A percentile compares a stretch with the other conserved stretches of the same genome.
Conservation (phyloP, 1,140 invertebrate genomes). For the Bombus haemorrhoidalis region DNA sequence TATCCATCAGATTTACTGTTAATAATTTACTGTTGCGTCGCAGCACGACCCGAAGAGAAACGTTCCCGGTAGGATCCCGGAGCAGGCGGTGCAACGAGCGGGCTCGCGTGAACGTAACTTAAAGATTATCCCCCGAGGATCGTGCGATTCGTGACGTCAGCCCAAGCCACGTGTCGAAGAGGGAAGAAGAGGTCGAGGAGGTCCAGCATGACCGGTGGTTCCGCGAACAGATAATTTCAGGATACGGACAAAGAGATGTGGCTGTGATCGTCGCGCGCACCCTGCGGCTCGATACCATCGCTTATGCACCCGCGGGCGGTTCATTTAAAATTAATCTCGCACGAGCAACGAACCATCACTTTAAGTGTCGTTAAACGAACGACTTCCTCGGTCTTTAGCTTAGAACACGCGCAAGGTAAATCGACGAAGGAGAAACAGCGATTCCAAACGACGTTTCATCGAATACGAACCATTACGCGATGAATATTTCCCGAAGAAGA, state of each 20-base stretch:
- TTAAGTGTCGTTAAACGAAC: conserved; percentile 45
- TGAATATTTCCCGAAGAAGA: neutral
- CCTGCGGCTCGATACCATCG: conserved; percentile 34
- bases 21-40: conserved; percentile 23
- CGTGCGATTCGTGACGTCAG: conserved; percentile 63
- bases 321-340: conserved; percentile 45
- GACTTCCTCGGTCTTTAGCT: conserved; percentile 18
- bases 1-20: neutral
- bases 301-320: neutral
- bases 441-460: neutral
- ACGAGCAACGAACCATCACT: conserved; percentile 1
- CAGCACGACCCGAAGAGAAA: neutral
- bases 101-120: conserved; percentile 33
- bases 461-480: neutral
- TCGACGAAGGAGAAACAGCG: conserved; percentile 3
- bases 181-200: conserved; percentile 48
- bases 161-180: conserved; percentile 58
- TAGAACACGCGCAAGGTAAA: conserved; percentile 4
- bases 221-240: conserved; percentile 59
- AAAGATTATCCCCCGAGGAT: conserved; percentile 45
- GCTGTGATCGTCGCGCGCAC: conserved; percentile 40
- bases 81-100: neutral
- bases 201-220: conserved; percentile 50
- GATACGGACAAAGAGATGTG: conserved; percentile 50
- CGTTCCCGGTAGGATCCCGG: neutral